Conservation (phyloP, 2,797 vertebrate species). For the Oryzias dopingdopingensis region DNA sequence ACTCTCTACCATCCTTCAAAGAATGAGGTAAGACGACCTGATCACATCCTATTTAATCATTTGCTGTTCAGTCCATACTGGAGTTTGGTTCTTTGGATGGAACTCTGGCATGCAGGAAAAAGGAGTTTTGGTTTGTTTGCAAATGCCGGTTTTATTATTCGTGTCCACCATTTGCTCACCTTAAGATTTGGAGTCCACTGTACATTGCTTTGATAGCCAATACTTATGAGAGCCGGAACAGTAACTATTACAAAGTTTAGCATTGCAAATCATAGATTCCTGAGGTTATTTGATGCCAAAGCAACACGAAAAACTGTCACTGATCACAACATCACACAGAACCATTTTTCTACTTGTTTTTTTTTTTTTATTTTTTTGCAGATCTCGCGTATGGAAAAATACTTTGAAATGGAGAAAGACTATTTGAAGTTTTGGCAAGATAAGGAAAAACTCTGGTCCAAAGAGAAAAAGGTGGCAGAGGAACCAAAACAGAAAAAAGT, state of each 20-base stretch:
- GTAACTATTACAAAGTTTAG: too few relatives aligned
- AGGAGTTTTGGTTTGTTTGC: not conserved
- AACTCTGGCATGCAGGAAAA: not conserved
- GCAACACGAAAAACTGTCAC: too few relatives aligned
- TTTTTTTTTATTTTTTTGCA: slow-evolving; percentile 47
- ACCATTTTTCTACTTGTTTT: not conserved
- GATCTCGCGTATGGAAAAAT: slow-evolving; percentile 72
- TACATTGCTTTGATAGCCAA: too few relatives aligned
- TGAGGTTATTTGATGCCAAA: too few relatives aligned
- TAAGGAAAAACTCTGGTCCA: slow-evolving; percentile 57
- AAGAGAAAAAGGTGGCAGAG: slow-evolving; percentile 68
- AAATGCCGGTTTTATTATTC: too few relatives aligned
- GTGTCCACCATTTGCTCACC: too few relatives aligned
- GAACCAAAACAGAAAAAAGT: slow-evolving; percentile 59
- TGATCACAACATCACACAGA: not conserved
- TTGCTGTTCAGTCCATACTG: too few relatives aligned
- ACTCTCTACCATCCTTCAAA: slow-evolving; percentile 68
- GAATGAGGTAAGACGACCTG: slow-evolving; percentile 81
- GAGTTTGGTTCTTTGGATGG: too few relatives aligned
- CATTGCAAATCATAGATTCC: too few relatives aligned
- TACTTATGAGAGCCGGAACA: too few relatives aligned
- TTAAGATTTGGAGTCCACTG: too few relatives aligned
- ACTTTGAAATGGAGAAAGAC: slow-evolving; percentile 83
- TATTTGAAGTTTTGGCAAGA: slow-evolving; percentile 74
- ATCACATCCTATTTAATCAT: too few relatives aligned